These are phyloP conservation scores for Ommatoiulus sabulosus DNA, from an alignment of 2,888 invertebrate genomes.

Conservation along the genomic window DNA sequence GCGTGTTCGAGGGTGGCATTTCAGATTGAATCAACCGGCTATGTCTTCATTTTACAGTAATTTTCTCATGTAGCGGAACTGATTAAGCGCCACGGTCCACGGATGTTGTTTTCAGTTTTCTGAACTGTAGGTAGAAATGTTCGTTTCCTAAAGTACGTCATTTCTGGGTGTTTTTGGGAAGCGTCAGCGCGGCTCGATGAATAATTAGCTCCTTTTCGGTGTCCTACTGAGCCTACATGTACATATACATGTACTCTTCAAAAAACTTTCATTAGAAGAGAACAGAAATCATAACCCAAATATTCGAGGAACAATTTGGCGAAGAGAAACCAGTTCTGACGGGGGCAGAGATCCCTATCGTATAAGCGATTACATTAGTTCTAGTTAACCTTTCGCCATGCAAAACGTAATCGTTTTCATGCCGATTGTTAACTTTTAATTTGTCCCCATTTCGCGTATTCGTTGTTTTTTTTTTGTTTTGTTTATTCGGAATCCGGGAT, in stretches of 20 bases:
- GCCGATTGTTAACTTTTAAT: constrained; percentile 16
- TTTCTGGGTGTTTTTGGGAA: background rate
- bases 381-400: constrained; percentile 35
- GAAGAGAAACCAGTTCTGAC: background rate
- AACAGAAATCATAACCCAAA: constrained; percentile 27
- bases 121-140: background rate
- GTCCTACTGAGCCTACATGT: background rate
- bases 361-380: background rate
- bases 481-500: background rate
- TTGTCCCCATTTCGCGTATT: background rate
- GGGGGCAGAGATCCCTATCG: background rate
- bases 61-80: background rate
- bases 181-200: background rate
- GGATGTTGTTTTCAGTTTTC: background rate
- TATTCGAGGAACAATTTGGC: background rate
- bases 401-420: constrained; percentile 10
- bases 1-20: too few relatives aligned
- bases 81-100: background rate
- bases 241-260: background rate
- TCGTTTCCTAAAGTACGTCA: background rate
- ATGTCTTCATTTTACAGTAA: background rate
- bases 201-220: background rate
- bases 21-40: too few relatives aligned
- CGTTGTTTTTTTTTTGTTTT: background rate
- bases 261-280: background rate